phyloP scores from a whole-genome alignment of 2,888 invertebrate species.

The Oscheius sp. region DNA sequence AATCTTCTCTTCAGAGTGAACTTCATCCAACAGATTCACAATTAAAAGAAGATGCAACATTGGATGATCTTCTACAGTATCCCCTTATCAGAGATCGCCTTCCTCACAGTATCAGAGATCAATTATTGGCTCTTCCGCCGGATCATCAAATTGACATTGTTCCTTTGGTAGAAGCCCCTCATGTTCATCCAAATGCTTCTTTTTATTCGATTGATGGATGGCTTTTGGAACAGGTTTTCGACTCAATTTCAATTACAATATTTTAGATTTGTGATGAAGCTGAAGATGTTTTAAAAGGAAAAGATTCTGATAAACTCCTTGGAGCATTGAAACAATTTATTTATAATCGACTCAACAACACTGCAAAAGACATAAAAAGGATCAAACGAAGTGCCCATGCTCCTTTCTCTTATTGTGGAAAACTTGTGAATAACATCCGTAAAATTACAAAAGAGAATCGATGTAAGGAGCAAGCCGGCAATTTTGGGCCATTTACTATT shows the following conservation, averaged over 20 bases:
- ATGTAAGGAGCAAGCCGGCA: slow-evolving; percentile 55
- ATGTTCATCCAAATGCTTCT: slow-evolving; percentile 4
- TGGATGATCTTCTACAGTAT: slow-evolving; percentile 45
- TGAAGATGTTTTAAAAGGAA: slow-evolving; percentile 8
- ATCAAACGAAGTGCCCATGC: slow-evolving; percentile 58
- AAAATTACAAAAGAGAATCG: slow-evolving; percentile 51
- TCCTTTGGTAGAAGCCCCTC: slow-evolving; percentile 2
- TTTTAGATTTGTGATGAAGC: slow-evolving; percentile 19
- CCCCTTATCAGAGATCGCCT: slow-evolving; percentile 52
- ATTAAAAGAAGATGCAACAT: slow-evolving; percentile 41
- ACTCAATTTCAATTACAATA: background rate
- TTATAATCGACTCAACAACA: slow-evolving; percentile 11
- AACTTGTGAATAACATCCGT: slow-evolving; percentile 62
- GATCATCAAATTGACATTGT: background rate
- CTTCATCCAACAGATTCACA: slow-evolving; percentile 39
- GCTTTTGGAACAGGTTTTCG: slow-evolving; percentile 53
- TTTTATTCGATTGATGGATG: slow-evolving; percentile 59
- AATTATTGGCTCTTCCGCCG: slow-evolving; percentile 35
- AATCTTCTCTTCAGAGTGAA: slow-evolving; percentile 43
- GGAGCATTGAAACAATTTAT: slow-evolving; percentile 18
- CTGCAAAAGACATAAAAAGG: slow-evolving; percentile 15
- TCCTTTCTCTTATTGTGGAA: slow-evolving; percentile 65
- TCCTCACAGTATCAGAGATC: slow-evolving; percentile 31
- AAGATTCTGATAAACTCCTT: background rate
- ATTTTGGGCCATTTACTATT: slow-evolving; percentile 61